phyloP scores from a whole-genome alignment of 2,113 vertebrate species.

The Dasyurus viverrinus region DNA sequence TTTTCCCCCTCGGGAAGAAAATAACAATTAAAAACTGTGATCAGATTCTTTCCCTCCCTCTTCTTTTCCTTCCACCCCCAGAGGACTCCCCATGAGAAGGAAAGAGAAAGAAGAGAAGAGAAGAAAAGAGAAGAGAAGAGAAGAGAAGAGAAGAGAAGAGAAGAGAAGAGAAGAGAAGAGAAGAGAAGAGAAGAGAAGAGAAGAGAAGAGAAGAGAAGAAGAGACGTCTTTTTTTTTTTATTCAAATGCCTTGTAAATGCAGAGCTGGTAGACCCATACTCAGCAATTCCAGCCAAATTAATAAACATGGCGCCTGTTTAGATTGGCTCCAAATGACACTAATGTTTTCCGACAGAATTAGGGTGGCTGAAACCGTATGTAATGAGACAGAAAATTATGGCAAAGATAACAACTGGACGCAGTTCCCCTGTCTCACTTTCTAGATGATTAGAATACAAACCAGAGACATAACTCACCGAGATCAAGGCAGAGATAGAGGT shows the following conservation, averaged over 20 bases:
- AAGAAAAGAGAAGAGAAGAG: too few species aligned
- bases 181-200: neutral
- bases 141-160: neutral
- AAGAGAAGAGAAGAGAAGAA: too few species aligned
- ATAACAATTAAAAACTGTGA: constrained; percentile 66
- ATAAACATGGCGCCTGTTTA: constrained; percentile 81
- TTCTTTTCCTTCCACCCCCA: neutral
- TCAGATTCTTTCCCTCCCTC: neutral
- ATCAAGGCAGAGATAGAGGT: neutral
- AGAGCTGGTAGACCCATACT: constrained; percentile 57
- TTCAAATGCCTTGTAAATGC: neutral
- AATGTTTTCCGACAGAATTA: constrained; percentile 91
- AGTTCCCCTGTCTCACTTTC: constrained; percentile 71
- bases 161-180: neutral
- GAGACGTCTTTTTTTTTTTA: neutral
- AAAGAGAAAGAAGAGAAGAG: neutral
- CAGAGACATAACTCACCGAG: constrained; percentile 5
- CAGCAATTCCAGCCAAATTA: constrained; percentile 81
- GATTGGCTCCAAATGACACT: constrained; percentile 85
- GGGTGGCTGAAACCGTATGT: constrained; percentile 88
- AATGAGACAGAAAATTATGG: constrained; percentile 90
- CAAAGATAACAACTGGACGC: constrained; percentile 80
- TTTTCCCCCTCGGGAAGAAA: constrained; percentile 45
- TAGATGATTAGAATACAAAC: constrained; percentile 67
- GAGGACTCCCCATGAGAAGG: neutral